Evolutionary conservation across 2,113 vertebrate genomes (phyloP), one percentile per base, ranked within the genome.

Genomic region (Morone saxatilis): DNA sequence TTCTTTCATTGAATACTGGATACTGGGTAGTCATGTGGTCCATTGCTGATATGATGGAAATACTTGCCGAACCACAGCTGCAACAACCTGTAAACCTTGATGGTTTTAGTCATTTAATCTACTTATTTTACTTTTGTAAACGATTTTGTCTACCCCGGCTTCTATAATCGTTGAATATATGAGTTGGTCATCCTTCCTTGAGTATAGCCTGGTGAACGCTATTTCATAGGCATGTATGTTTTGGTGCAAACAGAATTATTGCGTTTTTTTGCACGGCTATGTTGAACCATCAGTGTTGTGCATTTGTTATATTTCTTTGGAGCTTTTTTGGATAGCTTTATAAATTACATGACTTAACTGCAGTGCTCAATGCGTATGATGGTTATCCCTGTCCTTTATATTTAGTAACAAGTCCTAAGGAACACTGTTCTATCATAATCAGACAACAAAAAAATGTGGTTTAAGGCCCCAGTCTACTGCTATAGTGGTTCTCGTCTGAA

Each of bases 1-100:
- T 63, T 5, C 48, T 69, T 50, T 81, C 40, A 62, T 40, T 48
- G 47, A 69, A 41, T 63, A 77, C 47, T 67, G 78, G 51, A 57
- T 38, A 47, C 2, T 0, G 8, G 48, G 17, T 13, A 14, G 17
- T 70, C 57, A 57, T 53, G 50, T 66, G 69, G 25, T n/a, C 4
- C 56, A 25, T n/a, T 75, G 61, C 62, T 75, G 61, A 60, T 76
- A 72, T 47, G 67, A 53, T 60, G 41, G 25, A 66, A 16, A 75
- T 20, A 12, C 11, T 31, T n/a, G 5, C 5, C 19, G 40, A 14
- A 25, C 19, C 38, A 76, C 38, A 40, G 70, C 20, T 3, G 50
- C 9, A 47, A 48, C 51, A 71, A 22, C 11, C 8, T 47, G 22
- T 54, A 5, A 53, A 74, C 19, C 20, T 19, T 51, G 5, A 41